Conservation (phyloP, 1,140 invertebrate genomes). For the Anagrus nilaparvatae region DNA sequence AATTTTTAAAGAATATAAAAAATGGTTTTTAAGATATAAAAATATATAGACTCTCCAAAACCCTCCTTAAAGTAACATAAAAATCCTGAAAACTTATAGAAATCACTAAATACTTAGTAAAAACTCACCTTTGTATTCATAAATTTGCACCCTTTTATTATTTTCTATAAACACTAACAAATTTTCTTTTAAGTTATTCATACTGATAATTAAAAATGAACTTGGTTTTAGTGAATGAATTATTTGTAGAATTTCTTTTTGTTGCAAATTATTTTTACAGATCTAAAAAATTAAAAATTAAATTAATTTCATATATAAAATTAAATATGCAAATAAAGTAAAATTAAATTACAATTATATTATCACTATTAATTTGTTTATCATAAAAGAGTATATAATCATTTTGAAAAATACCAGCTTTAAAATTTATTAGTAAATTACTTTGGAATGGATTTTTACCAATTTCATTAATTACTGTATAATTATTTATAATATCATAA, state of each 20-base stretch:
- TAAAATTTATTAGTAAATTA: constrained; percentile 12
- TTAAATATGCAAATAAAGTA: constrained; percentile 1
- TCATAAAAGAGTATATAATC: constrained; percentile 23
- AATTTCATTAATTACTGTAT: constrained; percentile 4
- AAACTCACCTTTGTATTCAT: constrained; percentile 26
- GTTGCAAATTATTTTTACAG: constrained; percentile 5
- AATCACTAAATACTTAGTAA: no score
- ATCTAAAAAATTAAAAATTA: constrained; percentile 18
- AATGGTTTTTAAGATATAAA: no score
- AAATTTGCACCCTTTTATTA: constrained; percentile 20
- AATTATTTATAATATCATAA: constrained; percentile 7
- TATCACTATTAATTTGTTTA: constrained; percentile 18
- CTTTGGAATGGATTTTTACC: constrained; percentile 8
- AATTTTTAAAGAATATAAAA: not conserved
- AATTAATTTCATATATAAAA: constrained; percentile 2
- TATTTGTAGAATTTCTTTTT: constrained; percentile 21
- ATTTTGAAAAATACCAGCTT: constrained; percentile 20
- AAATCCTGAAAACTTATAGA: no score
- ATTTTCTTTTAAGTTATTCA: constrained; percentile 23
- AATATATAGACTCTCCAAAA: no score
- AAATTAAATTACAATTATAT: constrained; percentile 24
- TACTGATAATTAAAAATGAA: constrained; percentile 24
- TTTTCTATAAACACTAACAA: constrained; percentile 28
- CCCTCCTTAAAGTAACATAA: no score
- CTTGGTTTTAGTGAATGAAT: constrained; percentile 20